A percentile compares a stretch with the other conserved stretches of the same genome.
phyloP scores from a whole-genome alignment of 2,113 vertebrate species.

The Bambusicola thoracicus region DNA sequence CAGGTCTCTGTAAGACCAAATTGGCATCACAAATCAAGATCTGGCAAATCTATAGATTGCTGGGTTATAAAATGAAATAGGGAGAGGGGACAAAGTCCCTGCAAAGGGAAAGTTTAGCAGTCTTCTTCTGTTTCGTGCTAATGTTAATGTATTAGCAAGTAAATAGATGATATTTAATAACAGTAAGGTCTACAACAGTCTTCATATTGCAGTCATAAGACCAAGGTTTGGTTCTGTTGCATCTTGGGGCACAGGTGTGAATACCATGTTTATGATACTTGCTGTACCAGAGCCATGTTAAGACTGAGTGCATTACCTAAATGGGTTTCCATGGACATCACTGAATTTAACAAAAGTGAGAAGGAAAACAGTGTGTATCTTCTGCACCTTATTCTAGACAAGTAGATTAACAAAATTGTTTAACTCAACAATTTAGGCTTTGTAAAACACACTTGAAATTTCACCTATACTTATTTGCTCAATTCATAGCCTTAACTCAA shows the following conservation, averaged over 20 bases:
- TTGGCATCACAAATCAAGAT: neutral
- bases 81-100: neutral
- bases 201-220: neutral
- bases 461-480: neutral
- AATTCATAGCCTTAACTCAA: neutral
- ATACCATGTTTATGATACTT: rapidly evolving
- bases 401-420: neutral
- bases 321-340: neutral
- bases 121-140: too few species aligned
- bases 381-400: neutral
- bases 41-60: neutral
- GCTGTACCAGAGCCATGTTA: neutral
- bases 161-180: neutral
- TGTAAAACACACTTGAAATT: neutral
- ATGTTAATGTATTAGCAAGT: neutral
- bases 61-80: neutral
- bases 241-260: neutral
- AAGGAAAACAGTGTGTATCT: neutral
- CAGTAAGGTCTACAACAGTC: neutral
- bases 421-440: neutral
- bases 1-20: neutral
- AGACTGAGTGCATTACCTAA: neutral
- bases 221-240: neutral
- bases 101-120: neutral
- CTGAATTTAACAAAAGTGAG: neutral